These are phyloP conservation scores for Eciton burchellii DNA, from an alignment of 1,140 invertebrate species.

Conservation along the genomic window DNA sequence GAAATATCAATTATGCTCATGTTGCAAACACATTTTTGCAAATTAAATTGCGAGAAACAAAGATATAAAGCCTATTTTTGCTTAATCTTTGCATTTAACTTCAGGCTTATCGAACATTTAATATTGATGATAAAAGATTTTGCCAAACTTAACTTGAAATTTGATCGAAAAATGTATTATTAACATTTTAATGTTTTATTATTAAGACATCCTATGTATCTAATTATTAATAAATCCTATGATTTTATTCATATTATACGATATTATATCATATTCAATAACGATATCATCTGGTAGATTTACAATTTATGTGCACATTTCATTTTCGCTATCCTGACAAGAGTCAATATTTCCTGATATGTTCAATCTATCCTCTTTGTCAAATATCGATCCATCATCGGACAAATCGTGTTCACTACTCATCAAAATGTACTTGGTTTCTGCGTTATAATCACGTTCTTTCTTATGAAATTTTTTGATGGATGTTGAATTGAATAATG, in stretches of 20 bases:
- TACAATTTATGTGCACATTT: neutral
- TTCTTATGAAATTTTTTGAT: conserved; percentile 81
- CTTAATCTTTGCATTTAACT: conserved; percentile 7
- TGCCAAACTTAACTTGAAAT: neutral
- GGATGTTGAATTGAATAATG: conserved; percentile 75
- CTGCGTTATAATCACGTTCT: conserved; percentile 66
- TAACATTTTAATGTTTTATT: neutral
- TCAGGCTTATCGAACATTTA: neutral
- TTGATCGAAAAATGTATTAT: neutral
- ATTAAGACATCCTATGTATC: neutral
- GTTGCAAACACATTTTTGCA: neutral
- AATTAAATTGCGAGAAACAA: neutral
- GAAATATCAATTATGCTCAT: neutral
- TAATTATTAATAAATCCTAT: too few relatives aligned
- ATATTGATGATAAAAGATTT: conserved; percentile 4
- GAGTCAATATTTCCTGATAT: neutral
- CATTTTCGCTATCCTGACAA: conserved; percentile 1
- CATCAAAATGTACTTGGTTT: conserved; percentile 62
- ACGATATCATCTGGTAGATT: too few relatives aligned
- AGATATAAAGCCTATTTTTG: neutral
- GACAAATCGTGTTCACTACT: conserved; percentile 69
- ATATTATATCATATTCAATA: neutral
- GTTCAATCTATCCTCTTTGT: conserved; percentile 64
- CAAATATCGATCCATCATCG: conserved; percentile 82
- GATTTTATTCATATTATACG: too few relatives aligned